Base-by-base conservation (phyloP, 2,113 vertebrate genomes). In the Electrona antarctica region DNA sequence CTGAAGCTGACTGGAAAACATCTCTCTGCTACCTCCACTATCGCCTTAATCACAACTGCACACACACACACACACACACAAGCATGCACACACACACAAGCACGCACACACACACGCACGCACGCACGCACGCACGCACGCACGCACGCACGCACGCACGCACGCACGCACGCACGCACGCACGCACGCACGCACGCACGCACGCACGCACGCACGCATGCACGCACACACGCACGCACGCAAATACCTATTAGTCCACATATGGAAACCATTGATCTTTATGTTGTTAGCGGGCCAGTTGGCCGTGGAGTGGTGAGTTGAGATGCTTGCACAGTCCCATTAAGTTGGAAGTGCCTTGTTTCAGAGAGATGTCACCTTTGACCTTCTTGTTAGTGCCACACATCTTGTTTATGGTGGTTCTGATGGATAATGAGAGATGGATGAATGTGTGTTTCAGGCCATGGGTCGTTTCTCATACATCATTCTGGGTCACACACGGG, bases 111-210 rank as follows among this genome's bases (percentile, higher is more conserved):
- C 14, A 14, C 48, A 49, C 48, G 29, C 59, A 46, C 33, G 52
- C 49, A 33, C 63, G 33, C 63, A 52, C 12, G 52, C n/a, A n/a
- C 45, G 6, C 48, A 65, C 41, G 11, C 45, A 46, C 51, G 15
- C 64, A 56, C 29, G 2, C 12, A 67, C 64, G 7, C 29, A 55
- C 64, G 55, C 28, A 67, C 64, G 46, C 51, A 55, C 28, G 10
- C 61, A 21, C 60, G 13, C 29, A 46, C 12, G 11, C 47, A 56
- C 29, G 1, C 15, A 52, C 11, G 12, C 7, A 29, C 63, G 10
- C 29, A 55, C n/a, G n/a, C n/a, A n/a, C n/a, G n/a, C n/a, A n/a
- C n/a, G n/a, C n/a, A n/a, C n/a, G n/a, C n/a, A n/a, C n/a, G n/a
- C n/a, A n/a, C n/a, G n/a, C n/a, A 48, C 47, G 28, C 58, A 41